Percentiles rank a stretch among this genome's conserved stretches.
Evolutionary conservation across 2,888 invertebrate genomes (phyloP).

Genomic region (Cylloceria caligata): DNA sequence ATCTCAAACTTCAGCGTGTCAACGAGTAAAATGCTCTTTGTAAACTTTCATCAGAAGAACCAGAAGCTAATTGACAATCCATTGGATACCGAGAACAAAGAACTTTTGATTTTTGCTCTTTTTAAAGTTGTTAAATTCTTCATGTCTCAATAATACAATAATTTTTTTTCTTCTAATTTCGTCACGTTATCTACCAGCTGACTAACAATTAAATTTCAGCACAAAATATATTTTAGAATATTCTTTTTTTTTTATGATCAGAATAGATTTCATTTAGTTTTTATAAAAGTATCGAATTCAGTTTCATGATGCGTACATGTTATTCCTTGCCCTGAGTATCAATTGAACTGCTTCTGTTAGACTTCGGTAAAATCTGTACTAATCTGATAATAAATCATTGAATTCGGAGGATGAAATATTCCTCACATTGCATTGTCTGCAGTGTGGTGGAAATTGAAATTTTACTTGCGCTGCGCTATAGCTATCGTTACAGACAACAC

Average conservation of each 20-base stretch:
- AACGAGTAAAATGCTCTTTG: not conserved
- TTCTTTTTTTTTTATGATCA: not conserved
- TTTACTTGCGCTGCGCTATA: not conserved
- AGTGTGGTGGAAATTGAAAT: constrained; percentile 27
- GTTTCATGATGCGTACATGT: not conserved
- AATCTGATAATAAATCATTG: not conserved
- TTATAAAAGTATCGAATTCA: not conserved
- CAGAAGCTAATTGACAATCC: not conserved
- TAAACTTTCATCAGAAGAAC: not conserved
- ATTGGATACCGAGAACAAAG: not conserved
- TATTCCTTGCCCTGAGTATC: not conserved
- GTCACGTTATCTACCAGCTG: not conserved
- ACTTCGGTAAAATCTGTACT: not conserved
- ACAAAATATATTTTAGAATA: not conserved
- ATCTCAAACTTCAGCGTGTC: not conserved
- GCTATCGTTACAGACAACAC: constrained; percentile 20
- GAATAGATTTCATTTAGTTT: not conserved
- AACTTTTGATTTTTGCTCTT: not conserved
- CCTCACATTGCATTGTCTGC: not conserved
- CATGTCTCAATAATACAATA: too few relatives aligned
- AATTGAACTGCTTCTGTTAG: not conserved
- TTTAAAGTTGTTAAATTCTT: too few relatives aligned
- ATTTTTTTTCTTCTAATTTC: not conserved
- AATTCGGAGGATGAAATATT: not conserved
- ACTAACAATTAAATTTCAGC: not conserved